Conservation (phyloP, 2,113 vertebrate species). For the Mus spicilegus region DNA sequence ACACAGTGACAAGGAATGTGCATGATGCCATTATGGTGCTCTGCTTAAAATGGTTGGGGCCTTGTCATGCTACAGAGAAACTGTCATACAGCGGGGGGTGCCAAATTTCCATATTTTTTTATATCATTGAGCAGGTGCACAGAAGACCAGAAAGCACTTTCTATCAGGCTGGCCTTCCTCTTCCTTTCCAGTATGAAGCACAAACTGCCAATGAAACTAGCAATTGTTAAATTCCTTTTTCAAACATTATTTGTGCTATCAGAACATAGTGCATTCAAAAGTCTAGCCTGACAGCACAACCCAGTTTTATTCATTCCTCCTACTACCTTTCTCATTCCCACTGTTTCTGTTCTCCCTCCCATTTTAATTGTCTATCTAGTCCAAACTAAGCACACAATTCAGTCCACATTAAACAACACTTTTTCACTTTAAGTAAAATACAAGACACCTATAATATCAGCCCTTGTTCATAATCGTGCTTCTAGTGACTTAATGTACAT, state of each 20-base stretch:
- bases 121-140: background rate
- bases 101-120: background rate
- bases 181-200: no score
- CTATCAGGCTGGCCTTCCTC: background rate
- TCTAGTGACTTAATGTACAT: background rate
- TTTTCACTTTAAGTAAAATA: no score
- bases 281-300: accelerated
- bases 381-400: accelerated
- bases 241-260: background rate
- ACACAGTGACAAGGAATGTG: background rate
- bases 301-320: background rate
- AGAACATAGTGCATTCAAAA: background rate
- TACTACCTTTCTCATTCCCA: accelerated
- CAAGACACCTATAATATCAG: background rate
- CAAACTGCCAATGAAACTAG: no score
- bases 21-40: accelerated
- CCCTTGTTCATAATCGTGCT: background rate
- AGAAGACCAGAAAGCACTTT: background rate
- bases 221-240: background rate
- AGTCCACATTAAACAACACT: background rate
- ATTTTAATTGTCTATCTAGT: background rate
- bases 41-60: accelerated
- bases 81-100: background rate
- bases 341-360: background rate
- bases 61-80: accelerated